Percentiles rank a stretch among this genome's conserved stretches.
Conservation (phyloP, 2,797 vertebrate species). For the Echiichthys vipera region DNA sequence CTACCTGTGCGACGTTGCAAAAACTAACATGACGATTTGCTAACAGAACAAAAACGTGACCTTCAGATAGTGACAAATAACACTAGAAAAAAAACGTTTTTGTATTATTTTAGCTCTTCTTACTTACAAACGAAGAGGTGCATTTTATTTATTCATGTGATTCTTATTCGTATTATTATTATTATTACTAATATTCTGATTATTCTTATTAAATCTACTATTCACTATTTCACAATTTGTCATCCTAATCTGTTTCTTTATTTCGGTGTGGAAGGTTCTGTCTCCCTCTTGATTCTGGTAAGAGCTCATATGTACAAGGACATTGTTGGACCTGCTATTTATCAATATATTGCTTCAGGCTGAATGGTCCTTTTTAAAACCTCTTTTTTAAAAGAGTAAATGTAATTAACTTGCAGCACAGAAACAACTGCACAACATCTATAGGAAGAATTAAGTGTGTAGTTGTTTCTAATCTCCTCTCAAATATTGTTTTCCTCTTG, state of each 20-base stretch:
- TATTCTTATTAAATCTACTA: background rate
- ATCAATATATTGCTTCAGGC: background rate
- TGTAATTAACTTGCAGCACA: background rate
- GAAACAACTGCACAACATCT: background rate
- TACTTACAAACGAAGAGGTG: no score
- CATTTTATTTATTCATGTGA: background rate
- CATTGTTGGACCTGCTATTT: background rate
- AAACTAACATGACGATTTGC: background rate
- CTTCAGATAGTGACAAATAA: background rate
- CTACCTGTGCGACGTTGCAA: constrained; percentile 7
- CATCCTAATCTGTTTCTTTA: background rate
- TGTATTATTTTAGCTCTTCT: background rate
- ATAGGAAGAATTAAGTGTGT: background rate
- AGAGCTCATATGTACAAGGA: background rate
- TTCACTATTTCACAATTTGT: background rate
- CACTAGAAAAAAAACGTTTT: background rate
- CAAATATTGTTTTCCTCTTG: background rate
- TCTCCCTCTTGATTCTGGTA: background rate
- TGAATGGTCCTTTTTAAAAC: background rate
- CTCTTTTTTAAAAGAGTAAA: constrained; percentile 1
- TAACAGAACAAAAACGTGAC: background rate
- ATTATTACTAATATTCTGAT: background rate
- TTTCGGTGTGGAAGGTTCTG: background rate
- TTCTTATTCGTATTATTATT: background rate
- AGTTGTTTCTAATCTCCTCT: background rate